A percentile compares a stretch with the other conserved stretches of the same genome.
Conservation (phyloP, 2,797 vertebrate species). For the Phaenicophaeus curvirostris region DNA sequence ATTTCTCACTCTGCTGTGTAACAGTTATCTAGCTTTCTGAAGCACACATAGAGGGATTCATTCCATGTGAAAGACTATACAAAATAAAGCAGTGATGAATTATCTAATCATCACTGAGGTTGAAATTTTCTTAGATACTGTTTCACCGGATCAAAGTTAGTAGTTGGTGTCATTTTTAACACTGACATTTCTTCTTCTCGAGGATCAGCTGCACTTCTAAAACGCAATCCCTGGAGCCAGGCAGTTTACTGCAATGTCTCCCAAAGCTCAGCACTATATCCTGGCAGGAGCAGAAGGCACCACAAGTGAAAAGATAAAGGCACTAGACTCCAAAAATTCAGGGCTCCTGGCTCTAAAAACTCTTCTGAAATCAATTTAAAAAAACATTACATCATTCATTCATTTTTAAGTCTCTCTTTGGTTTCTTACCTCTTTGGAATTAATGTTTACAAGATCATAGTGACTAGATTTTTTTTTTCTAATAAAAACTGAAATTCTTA, state of each 20-base stretch:
- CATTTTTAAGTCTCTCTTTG: neutral
- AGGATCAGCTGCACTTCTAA: slow-evolving; percentile 17
- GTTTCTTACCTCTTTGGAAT: neutral
- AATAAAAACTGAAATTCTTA: neutral
- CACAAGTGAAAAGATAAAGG: neutral
- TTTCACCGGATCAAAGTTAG: slow-evolving; percentile 14
- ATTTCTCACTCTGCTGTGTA: neutral
- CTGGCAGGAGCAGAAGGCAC: neutral
- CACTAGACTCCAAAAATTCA: neutral
- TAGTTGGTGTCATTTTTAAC: slow-evolving; percentile 19
- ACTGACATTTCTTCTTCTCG: slow-evolving; percentile 32
- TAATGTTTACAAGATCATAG: neutral
- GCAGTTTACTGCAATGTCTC: neutral
- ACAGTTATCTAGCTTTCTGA: neutral
- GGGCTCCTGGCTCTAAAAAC: neutral
- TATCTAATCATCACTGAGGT: neutral
- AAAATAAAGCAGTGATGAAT: slow-evolving; percentile 29
- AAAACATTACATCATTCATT: neutral
- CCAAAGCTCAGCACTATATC: neutral
- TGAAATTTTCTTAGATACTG: slow-evolving; percentile 9
- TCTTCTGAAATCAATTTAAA: neutral
- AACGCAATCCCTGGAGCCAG: neutral
- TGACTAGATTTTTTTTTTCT: neutral
- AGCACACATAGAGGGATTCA: neutral
- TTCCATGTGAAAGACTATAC: neutral